phyloP scores from a whole-genome alignment of 2,797 vertebrate species.

The Leptodactylus fallax region DNA sequence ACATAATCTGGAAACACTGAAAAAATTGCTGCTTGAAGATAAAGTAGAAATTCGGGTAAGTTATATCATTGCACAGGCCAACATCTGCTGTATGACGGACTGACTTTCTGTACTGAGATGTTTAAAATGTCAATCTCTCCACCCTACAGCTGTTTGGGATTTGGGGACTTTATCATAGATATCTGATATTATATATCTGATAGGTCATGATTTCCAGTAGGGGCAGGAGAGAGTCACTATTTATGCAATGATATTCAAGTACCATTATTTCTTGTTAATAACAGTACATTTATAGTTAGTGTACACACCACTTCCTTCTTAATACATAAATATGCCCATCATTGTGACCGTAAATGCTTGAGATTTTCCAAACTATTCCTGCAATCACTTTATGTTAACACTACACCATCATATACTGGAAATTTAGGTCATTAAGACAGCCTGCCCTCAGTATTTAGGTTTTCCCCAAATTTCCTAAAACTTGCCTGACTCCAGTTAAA shows the following conservation, averaged over 20 bases:
- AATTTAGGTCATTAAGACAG: background rate
- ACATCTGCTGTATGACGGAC: too few species aligned
- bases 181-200: background rate
- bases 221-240: background rate
- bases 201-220: background rate
- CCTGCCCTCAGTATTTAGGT: background rate
- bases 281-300: background rate
- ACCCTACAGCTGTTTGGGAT: background rate
- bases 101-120: background rate
- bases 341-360: background rate
- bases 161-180: background rate
- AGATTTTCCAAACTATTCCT: constrained; percentile 17
- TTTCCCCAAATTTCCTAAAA: constrained; percentile 20
- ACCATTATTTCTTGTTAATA: background rate
- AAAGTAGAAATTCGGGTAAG: constrained; percentile 78
- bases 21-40: constrained; percentile 72
- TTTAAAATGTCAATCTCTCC: background rate
- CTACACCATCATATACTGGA: background rate
- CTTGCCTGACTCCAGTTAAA: background rate
- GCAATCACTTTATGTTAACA: background rate
- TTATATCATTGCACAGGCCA: background rate
- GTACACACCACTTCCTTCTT: background rate
- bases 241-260: background rate
- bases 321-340: background rate
- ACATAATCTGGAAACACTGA: constrained; percentile 77